Evolutionary conservation across 2,888 invertebrate species (phyloP), one percentile per base, ranked within the genome.

Genomic region (Acrocera orbiculus): DNA sequence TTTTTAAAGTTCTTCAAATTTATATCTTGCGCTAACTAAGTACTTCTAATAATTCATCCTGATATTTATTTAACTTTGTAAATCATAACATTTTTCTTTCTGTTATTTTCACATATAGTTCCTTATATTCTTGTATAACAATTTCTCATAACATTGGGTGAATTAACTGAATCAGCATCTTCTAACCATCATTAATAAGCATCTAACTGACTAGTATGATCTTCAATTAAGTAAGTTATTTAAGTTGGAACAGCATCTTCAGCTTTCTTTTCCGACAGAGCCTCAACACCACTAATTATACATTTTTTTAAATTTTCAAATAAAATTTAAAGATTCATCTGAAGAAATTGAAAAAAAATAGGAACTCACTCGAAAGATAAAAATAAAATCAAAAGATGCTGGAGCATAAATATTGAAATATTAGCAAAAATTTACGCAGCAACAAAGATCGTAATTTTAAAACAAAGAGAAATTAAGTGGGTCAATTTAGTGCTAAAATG

Each of bases 21-120:
- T 67, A 25, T 68, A 59, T 15, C 65, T 57, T 1, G 66, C 57
- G n/a, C n/a, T n/a, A n/a, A 43, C 71, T 64, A 10, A 77, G 63
- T 1, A 76, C 72, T 54, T 80, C 77, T 28, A 83, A 53, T 4
- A 75, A 46, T 76, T 31, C 73, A 56, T 45, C 72, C 65, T 15
- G 62, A 61, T 1, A 83, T 47, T 0, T 73, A 69, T 16, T 61
- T 46, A 44, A 81, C 67, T 44, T 69, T 70, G 39, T 76, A 65
- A 2, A 76, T 64, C 54, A 78, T 70, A 1, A 82, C 47, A 27
- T 71, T 67, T 41, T 68, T 68, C 37, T 66, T 64, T 7, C 67
- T 71, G 16, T 67, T 68, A 46, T 74, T 70, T 7, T 67, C 63
- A 19, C 80, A 63, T 1, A 79, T 52, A 15, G 73, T 66, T 1